phyloP scores from a whole-genome alignment of 2,113 vertebrate genomes.

The Syrmaticus mikado region DNA sequence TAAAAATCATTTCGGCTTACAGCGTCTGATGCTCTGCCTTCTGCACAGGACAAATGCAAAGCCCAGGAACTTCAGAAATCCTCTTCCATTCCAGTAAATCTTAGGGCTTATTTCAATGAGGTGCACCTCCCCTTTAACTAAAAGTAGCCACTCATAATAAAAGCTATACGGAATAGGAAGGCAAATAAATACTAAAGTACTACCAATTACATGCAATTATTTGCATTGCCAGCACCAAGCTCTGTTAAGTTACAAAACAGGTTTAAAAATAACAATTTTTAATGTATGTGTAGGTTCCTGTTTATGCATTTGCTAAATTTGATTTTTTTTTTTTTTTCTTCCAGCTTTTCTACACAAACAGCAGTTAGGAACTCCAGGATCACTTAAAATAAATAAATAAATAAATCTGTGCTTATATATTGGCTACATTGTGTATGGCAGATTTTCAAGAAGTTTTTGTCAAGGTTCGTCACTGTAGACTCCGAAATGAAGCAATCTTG shows the following conservation, averaged over 20 bases:
- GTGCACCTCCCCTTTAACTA: not conserved
- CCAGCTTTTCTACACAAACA: conserved; percentile 8
- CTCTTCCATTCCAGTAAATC: conserved; percentile 35
- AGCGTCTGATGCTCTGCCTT: not conserved
- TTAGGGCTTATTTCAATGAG: conserved; percentile 33
- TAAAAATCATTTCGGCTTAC: conserved; percentile 6
- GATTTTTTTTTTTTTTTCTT: not conserved
- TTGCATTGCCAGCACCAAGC: conserved; percentile 9
- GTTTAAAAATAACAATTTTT: conserved; percentile 37
- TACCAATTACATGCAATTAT: conserved; percentile 46
- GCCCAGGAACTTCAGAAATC: not conserved
- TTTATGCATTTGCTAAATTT: conserved; percentile 17
- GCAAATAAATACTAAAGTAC: conserved; percentile 41
- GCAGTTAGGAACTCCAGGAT: conserved; percentile 12
- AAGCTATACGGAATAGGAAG: not conserved
- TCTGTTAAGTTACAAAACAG: conserved; percentile 28
- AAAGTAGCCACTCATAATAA: conserved; percentile 44
- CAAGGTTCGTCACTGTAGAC: not conserved
- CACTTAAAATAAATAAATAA: not conserved
- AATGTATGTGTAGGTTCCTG: not conserved
- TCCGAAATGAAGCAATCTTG: not conserved
- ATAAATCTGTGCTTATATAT: not conserved
- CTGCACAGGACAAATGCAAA: not conserved
- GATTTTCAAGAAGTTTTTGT: not conserved
- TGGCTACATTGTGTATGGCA: not conserved